phyloP scores from a whole-genome alignment of 2,888 invertebrate genomes.

The Melipona beecheii region DNA sequence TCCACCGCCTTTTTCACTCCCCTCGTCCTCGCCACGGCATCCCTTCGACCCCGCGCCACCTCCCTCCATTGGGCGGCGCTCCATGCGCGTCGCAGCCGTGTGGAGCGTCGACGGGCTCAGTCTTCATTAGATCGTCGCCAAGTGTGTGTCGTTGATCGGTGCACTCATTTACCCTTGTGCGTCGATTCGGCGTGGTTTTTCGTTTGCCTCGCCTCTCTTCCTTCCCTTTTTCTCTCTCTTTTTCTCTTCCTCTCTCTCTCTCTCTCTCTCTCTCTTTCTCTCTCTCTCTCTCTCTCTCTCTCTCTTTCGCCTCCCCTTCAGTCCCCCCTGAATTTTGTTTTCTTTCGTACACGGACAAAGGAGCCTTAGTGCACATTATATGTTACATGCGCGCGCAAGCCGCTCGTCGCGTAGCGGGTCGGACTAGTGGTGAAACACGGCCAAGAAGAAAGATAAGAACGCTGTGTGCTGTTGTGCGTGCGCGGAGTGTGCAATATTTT shows the following conservation, averaged over 20 bases:
- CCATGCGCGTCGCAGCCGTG: slow-evolving; percentile 74
- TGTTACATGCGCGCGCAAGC: slow-evolving; percentile 65
- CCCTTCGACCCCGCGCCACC: no score
- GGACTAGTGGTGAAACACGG: slow-evolving; percentile 56
- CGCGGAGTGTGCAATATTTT: slow-evolving; percentile 66
- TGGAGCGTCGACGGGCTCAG: slow-evolving; percentile 76
- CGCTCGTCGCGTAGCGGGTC: slow-evolving; percentile 55
- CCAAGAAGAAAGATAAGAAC: slow-evolving; percentile 41
- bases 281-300: no score
- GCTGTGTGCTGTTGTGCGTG: slow-evolving; percentile 63
- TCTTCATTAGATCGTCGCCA: slow-evolving; percentile 81
- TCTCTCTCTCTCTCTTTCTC: no score
- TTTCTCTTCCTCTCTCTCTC: no score
- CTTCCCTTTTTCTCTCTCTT: slow-evolving; percentile 21
- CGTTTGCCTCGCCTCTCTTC: slow-evolving; percentile 41
- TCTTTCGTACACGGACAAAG: slow-evolving; percentile 4
- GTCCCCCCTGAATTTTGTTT: background rate
- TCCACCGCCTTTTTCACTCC: slow-evolving; percentile 40
- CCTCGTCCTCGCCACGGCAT: slow-evolving; percentile 19
- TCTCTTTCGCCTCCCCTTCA: background rate
- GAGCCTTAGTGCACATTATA: slow-evolving; percentile 33
- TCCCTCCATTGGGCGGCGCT: slow-evolving; percentile 70
- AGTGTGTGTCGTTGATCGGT: slow-evolving; percentile 69
- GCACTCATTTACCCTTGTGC: slow-evolving; percentile 43
- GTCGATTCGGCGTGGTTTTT: slow-evolving; percentile 59